Base-by-base conservation (phyloP, 2,888 invertebrate genomes). In the Ferrisia virgata region DNA sequence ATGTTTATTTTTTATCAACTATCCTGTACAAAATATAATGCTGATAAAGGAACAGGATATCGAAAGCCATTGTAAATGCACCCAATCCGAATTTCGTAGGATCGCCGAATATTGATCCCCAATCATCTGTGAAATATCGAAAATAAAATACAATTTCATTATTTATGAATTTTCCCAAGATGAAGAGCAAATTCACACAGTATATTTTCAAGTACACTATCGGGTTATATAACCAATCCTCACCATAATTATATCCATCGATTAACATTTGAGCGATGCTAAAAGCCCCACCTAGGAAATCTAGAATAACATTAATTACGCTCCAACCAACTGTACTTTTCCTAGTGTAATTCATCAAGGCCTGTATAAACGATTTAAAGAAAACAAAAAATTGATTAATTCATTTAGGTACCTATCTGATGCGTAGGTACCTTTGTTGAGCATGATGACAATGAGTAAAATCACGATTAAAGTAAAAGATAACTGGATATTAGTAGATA, bases 261-360 rank as follows among this genome's bases (percentile, higher is more conserved):
- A 98, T 90, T 86, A 96, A 93, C 99, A 99, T 99, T 90, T 99
- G 99, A 13, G 97, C 90, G 90, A 99, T 94, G 87, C 98, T 98
- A 64, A 99, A 91, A 81, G 91, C 91, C 8, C 99, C 99, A 84
- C 99, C 99, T 13, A 96, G 95, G 89, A 98, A 98, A 90, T 99
- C 99, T 85, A 99, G 90, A 88, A 99, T 92, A 87, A 99, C 96
- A 90, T 99, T 99, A 79, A 98, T 98, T 88, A 99, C 99, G 87
- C 98, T 97, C 99, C 99, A 99, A 69, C 99, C 99, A 0, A 94
- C 93, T 0, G 99, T 99, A 85, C 97, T 98, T 89, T 99, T 96
- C 85, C 99, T 92, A 87, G 92, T 92, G 90, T 95, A 99, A 90
- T 99, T 99, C 93, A 97, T 96, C 88, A 94, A 94, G 0, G 97